A percentile compares a stretch with the other conserved stretches of the same genome.
Evolutionary conservation across 2,888 invertebrate genomes (phyloP).

Genomic region (Nomada hirtipes): DNA sequence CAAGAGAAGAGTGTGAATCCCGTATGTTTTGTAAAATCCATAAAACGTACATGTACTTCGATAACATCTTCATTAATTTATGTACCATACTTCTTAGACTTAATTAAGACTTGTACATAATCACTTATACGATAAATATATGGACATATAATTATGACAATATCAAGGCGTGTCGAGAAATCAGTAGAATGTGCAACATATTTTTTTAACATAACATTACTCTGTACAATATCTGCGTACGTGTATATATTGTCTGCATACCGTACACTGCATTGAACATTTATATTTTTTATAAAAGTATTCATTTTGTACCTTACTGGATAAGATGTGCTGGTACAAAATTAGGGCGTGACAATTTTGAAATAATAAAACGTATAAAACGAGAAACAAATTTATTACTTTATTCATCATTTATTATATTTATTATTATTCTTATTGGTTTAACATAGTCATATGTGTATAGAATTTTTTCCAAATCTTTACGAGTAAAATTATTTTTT

Average conservation of each 20-base stretch:
- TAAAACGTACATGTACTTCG: conserved; percentile 23
- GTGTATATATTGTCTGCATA: conserved; percentile 44
- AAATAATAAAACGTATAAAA: background rate
- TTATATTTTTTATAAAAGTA: conserved; percentile 82
- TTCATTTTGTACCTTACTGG: conserved; percentile 76
- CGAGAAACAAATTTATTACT: no score
- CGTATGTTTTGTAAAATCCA: conserved; percentile 7
- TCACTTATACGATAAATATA: conserved; percentile 11
- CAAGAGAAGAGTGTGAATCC: background rate
- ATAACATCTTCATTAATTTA: background rate
- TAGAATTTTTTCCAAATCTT: background rate
- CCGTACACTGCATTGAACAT: conserved; percentile 59
- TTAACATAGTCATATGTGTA: no score
- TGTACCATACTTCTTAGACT: conserved; percentile 9
- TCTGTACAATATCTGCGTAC: conserved; percentile 39
- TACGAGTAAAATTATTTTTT: background rate
- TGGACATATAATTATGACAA: conserved; percentile 14
- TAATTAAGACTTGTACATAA: conserved; percentile 51
- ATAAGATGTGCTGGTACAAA: conserved; percentile 43
- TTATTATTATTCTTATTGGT: background rate
- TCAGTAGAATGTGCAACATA: conserved; percentile 45
- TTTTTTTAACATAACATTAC: conserved; percentile 58
- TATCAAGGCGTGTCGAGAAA: conserved; percentile 14
- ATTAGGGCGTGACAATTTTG: background rate
- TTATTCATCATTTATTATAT: no score